phyloP scores from a whole-genome alignment of 2,113 vertebrate species.

The Pituophis catenifer region DNA sequence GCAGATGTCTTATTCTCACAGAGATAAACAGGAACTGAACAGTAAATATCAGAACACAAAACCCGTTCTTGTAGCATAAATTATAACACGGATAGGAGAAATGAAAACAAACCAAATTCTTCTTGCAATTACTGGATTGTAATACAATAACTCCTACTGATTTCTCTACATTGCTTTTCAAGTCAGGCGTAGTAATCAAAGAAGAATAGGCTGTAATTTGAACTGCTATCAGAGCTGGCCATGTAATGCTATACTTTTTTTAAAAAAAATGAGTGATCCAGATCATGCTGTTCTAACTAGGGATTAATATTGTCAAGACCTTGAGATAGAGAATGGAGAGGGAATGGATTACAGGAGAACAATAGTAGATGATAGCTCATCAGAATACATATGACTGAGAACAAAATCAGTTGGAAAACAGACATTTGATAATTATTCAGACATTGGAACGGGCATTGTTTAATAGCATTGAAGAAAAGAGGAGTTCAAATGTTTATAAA shows the following conservation, averaged over 20 bases:
- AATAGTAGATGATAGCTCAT: background rate
- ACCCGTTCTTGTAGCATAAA: background rate
- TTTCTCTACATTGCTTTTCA: slow-evolving; percentile 19
- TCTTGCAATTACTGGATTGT: slow-evolving; percentile 10
- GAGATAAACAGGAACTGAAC: slow-evolving; percentile 5
- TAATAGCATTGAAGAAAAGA: slow-evolving; percentile 49
- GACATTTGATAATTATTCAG: slow-evolving; percentile 43
- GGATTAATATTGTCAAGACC: background rate
- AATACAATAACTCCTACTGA: slow-evolving; percentile 43
- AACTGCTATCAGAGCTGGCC: background rate
- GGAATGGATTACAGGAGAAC: background rate
- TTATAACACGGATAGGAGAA: slow-evolving; percentile 18
- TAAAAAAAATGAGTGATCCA: background rate
- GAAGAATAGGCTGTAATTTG: slow-evolving; percentile 10
- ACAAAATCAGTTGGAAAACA: slow-evolving; percentile 7
- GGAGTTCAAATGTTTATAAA: slow-evolving; percentile 44
- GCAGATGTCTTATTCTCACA: background rate
- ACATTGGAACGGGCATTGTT: slow-evolving; percentile 43
- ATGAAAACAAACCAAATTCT: slow-evolving; percentile 26
- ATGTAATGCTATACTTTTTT: background rate
- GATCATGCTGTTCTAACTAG: background rate
- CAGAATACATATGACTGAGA: slow-evolving; percentile 12
- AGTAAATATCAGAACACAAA: background rate
- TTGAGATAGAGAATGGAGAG: background rate
- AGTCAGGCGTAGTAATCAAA: slow-evolving; percentile 18